Conservation (phyloP, 1,140 invertebrate species). For the Achatina immaculata region DNA sequence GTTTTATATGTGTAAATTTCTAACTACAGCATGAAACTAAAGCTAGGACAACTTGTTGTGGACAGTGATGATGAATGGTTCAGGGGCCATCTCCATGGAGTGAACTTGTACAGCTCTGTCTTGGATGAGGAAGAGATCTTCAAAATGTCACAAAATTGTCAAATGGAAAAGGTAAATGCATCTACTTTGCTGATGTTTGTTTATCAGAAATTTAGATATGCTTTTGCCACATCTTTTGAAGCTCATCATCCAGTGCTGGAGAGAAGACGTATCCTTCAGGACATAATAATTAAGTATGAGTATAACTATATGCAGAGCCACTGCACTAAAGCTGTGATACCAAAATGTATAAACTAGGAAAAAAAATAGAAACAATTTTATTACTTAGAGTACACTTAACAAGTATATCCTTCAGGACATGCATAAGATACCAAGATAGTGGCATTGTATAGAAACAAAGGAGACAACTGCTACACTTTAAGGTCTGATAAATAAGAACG, state of each 20-base stretch:
- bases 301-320: too few species aligned
- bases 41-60: constrained; percentile 39
- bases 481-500: too few species aligned
- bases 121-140: constrained; percentile 40
- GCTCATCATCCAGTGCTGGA: not conserved
- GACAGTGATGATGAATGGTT: constrained; percentile 29
- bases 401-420: not conserved
- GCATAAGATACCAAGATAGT: too few species aligned
- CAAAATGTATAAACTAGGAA: too few species aligned
- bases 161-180: not conserved
- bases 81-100: constrained; percentile 50
- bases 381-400: not conserved
- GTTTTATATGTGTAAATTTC: constrained; percentile 10
- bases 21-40: constrained; percentile 38
- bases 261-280: not conserved
- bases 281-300: not conserved
- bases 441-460: too few species aligned
- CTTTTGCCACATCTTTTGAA: not conserved
- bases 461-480: too few species aligned
- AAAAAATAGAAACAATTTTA: too few species aligned
- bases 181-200: too few species aligned
- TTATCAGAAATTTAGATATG: not conserved
- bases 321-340: too few species aligned
- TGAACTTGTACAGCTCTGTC: constrained; percentile 47
- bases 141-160: constrained; percentile 23